Base-by-base conservation (phyloP, 2,888 invertebrate genomes). In the Drosophila basisetae region DNA sequence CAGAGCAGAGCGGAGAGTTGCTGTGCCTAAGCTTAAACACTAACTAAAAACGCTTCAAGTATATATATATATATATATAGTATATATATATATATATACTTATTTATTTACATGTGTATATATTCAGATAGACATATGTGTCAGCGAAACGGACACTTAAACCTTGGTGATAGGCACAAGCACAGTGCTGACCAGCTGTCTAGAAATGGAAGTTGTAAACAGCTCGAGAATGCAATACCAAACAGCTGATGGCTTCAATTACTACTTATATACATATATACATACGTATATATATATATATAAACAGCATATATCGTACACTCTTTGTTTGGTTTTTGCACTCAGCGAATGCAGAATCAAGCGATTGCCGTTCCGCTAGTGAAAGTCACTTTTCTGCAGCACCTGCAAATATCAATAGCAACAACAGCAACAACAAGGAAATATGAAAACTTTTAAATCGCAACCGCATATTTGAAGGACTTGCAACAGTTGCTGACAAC, bases 171-270 rank as follows among this genome's bases (percentile, higher is more conserved):
- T n/a, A 22, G 33, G 43, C 22, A 30, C 28, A 37, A 25, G 16
- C 37, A 75, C 76, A 76, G 33, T 28, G 49, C 68, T 63, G 68
- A 61, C 11, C 68, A 76, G 65, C 47, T 77, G 68, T 5, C 28
- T 77, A 77, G 77, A 67, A 54, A 22, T 71, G 22, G 31, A n/a
- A 25, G 71, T 71, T 76, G 76, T 63, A 49, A 60, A 67, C 56
- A 71, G 16, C 4, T 22, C 50, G 31, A 25, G 28, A 1, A 35
- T 13, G n/a, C 33, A 33, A 33, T 13, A 0, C 35, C 4, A 49
- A 41, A n/a, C 58, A 68, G 52, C 58, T 50, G 73, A 18, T 56
- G 31, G 59, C 55, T 76, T 63, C 22, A n/a, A 28, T 75, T 75
- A 70, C 75, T 4, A 39, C 18, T 9, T 4, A 22, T 35, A 28